Base-by-base conservation (phyloP, 2,888 invertebrate species). In the Gastrophysa polygoni region DNA sequence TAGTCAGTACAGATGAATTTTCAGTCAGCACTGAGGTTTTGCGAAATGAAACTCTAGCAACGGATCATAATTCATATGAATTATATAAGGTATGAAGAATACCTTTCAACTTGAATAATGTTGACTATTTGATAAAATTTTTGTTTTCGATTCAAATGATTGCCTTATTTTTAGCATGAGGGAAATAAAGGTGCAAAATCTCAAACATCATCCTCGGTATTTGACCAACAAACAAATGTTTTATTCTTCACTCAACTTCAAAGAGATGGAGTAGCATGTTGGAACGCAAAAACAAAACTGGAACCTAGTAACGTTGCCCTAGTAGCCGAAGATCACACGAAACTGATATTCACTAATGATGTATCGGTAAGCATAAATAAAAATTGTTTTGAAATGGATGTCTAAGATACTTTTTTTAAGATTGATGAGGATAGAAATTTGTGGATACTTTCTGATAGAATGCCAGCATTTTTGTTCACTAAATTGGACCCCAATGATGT, bases 1-100 rank as follows among this genome's bases (percentile, higher is more conserved):
- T 93, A 80, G 89, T 92, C 29, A 90, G 91, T 71, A 90, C 90
- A 51, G 89, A 89, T 68, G 92, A 93, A 80, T 93, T 92, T 78
- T 87, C 88, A 59, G 93, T 93, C 5, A 88, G 90, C 8, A 91
- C 91, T 11, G 85, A 86, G 68, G 84, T 92, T 47, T 81, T 93
- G 38, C 87, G 88, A 76, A 92, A 93, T 77, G 87, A 90, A 80
- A 88, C 88, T 18, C 81, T 87, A 69, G 88, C 89, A n/a, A 85
- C 87, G 64, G 87, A 88, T 72, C 82, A 84, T 14, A 85, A 87
- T 64, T 87, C 88, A 34, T 92, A 91, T 81, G 85, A 88, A 73
- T 86, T 88, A 70, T 93, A 89, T 81, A 88, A 88, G 88, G 91
- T 85, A 75, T 56, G 20, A 17, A 5, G 17, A 24, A 43, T 38